Evolutionary conservation across 2,888 invertebrate genomes (phyloP), one percentile per base, ranked within the genome.

Genomic region (Yponomeuta evonymella): DNA sequence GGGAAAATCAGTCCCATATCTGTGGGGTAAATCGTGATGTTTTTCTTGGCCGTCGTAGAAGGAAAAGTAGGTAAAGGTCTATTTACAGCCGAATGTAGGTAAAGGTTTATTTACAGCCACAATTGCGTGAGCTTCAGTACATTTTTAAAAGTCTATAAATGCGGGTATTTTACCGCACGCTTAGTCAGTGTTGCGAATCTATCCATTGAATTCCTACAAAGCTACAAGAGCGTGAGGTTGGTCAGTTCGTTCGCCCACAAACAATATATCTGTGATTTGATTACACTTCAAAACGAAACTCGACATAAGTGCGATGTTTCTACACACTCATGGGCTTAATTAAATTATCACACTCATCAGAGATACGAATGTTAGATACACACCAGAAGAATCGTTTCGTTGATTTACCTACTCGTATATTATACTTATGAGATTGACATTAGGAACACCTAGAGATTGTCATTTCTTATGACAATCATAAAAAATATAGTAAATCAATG

Each of bases 251-350:
- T 43, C 43, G 43, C 65, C n/a, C 12, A 33, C 11, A 5, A 69
- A 73, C 72, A 73, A 71, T 72, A 68, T 58, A 71, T 58, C 58
- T 29, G 11, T 71, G 70, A n/a, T n/a, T n/a, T n/a, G n/a, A 72
- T 71, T 72, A 67, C 70, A 64, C 43, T 65, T 51, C 51, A 30
- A 10, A 1, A 58, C 51, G 29, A 69, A 62, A 58, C 12, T 58
- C 51, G 5, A 58, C 15, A 4, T 58, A 15, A 58, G 51, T 58
- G 51, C 51, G 51, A 58, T 1, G 51, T 15, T 58, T 58, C 51
- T 58, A 58, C 12, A 58, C 15, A 15, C 51, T 58, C 5, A 58
- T 15, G 15, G 51, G 15, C 6, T 58, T 58, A 58, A 58, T 58
- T 58, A 58, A 58, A 58, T 15, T 4, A 58, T 58, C 51, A 58